A percentile compares a stretch with the other conserved stretches of the same genome.
Conservation (phyloP, 2,113 vertebrate genomes). For the Xiphophorus couchianus region DNA sequence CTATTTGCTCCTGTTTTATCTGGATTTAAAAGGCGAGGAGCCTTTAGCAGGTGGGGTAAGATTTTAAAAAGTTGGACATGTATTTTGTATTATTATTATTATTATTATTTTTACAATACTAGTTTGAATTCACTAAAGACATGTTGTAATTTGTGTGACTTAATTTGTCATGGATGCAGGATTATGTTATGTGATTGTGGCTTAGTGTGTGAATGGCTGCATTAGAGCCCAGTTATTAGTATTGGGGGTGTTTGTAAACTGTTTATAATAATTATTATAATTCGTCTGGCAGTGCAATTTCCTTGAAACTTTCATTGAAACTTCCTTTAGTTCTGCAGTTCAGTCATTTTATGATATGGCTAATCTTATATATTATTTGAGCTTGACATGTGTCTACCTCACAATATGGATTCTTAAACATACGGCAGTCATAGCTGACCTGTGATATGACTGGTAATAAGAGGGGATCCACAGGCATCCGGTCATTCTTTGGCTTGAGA, state of each 20-base stretch:
- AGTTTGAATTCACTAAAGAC: neutral
- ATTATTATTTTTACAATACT: no score
- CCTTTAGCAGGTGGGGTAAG: conserved; percentile 56
- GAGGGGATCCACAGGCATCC: neutral
- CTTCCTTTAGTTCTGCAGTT: conserved; percentile 7
- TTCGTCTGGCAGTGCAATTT: neutral
- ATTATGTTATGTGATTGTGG: neutral
- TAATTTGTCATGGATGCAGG: neutral
- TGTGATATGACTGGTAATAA: neutral
- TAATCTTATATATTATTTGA: conserved; percentile 10
- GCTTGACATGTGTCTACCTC: conserved; percentile 31
- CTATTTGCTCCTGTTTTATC: neutral
- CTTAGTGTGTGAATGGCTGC: neutral
- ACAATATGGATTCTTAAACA: conserved; percentile 34
- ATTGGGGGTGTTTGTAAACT: neutral
- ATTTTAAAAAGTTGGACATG: conserved; percentile 24
- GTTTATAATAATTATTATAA: neutral
- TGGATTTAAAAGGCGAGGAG: conserved; percentile 33
- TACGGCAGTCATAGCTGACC: neutral
- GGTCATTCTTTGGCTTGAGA: neutral
- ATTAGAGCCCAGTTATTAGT: neutral
- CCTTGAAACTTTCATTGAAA: conserved; percentile 25
- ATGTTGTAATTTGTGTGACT: neutral
- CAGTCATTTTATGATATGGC: conserved; percentile 36
- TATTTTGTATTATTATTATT: neutral